Percentiles rank a stretch among this genome's conserved stretches.
phyloP scores from a whole-genome alignment of 2,113 vertebrate species.

The Strix uralensis region DNA sequence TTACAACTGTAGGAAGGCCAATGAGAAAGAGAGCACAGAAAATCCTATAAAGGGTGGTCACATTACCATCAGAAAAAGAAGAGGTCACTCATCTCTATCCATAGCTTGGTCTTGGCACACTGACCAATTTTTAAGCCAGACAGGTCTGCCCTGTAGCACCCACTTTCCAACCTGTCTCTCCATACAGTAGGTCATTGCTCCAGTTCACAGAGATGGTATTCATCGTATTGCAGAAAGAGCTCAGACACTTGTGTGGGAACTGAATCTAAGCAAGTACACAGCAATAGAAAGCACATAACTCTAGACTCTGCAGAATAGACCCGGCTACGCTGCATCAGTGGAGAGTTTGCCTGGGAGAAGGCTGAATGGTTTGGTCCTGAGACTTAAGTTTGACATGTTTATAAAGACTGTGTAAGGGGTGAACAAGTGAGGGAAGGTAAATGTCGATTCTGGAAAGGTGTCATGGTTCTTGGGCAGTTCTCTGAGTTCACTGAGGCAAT shows the following conservation, averaged over 20 bases:
- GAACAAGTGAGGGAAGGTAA: neutral
- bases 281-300: neutral
- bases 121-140: neutral
- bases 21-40: neutral
- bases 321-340: neutral
- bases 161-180: neutral
- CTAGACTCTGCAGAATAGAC: neutral
- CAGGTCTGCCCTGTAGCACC: neutral
- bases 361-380: neutral
- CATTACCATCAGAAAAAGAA: neutral
- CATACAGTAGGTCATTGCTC: neutral
- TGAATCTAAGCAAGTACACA: neutral
- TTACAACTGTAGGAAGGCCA: neutral
- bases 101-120: neutral
- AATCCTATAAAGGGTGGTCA: neutral
- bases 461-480: neutral
- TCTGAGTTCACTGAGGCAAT: neutral
- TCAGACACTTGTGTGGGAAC: neutral
- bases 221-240: neutral
- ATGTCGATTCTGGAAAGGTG: neutral
- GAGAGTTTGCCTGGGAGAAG: neutral
- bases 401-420: rapidly evolving
- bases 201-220: neutral
- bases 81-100: neutral
- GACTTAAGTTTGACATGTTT: neutral